Conservation (phyloP, 2,888 invertebrate genomes). For the Nomada hirtipes region DNA sequence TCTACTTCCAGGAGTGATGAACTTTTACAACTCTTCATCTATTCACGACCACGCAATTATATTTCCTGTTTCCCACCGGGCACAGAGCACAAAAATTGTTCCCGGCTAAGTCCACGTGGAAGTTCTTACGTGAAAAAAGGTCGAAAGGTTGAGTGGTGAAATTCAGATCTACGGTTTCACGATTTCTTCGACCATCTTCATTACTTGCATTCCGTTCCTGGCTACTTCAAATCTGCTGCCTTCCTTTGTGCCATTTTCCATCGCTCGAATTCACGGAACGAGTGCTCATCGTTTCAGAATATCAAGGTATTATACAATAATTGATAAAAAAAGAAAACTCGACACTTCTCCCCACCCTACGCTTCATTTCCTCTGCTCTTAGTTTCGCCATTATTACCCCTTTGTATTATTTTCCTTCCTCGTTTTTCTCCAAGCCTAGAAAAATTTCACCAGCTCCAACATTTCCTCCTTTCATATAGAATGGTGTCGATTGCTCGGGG, state of each 20-base stretch:
- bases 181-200: slow-evolving; percentile 6
- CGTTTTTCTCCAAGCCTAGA: background rate
- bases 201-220: background rate
- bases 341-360: background rate
- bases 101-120: slow-evolving; percentile 7
- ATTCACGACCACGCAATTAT: slow-evolving; percentile 4
- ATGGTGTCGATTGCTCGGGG: slow-evolving; percentile 25
- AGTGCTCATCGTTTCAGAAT: slow-evolving; percentile 20
- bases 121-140: slow-evolving; percentile 20
- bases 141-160: slow-evolving; percentile 52
- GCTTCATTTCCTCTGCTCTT: background rate
- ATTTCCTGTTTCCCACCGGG: slow-evolving; percentile 4
- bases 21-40: background rate
- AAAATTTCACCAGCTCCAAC: background rate
- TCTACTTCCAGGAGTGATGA: background rate
- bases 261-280: background rate
- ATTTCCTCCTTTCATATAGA: background rate
- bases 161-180: slow-evolving; percentile 17
- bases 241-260: slow-evolving; percentile 5
- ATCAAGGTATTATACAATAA: slow-evolving; percentile 35
- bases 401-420: background rate
- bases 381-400: background rate
- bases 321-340: slow-evolving; percentile 13
- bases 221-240: slow-evolving; percentile 12
- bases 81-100: background rate